Percentiles rank a stretch among this genome's conserved stretches.
Evolutionary conservation across 2,113 vertebrate species (phyloP).

Genomic region (Pelvicachromis taeniatus): DNA sequence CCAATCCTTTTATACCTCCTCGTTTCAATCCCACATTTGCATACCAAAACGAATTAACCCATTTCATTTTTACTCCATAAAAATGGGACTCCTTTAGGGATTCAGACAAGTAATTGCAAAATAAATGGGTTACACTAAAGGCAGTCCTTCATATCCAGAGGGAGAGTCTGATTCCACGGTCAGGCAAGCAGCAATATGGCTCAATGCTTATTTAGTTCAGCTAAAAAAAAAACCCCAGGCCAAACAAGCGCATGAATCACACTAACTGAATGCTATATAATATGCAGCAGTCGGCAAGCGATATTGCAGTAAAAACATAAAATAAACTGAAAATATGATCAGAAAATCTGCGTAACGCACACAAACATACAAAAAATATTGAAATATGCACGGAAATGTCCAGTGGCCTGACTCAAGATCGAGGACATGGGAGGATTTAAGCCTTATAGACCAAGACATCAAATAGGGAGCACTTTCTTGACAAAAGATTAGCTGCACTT

Average conservation of each 20-base stretch:
- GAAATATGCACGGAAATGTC: not conserved
- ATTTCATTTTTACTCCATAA: not conserved
- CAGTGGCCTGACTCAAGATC: not conserved
- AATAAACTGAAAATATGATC: not conserved
- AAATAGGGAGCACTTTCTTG: slow-evolving; percentile 6
- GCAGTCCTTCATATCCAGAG: slow-evolving; percentile 42
- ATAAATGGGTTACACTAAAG: slow-evolving; percentile 53
- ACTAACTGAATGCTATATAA: not conserved
- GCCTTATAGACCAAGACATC: slow-evolving; percentile 45
- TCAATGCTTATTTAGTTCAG: slow-evolving; percentile 58
- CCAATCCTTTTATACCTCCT: not conserved
- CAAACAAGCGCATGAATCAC: slow-evolving; percentile 25
- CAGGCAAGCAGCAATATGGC: slow-evolving; percentile 52
- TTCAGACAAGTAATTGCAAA: slow-evolving; percentile 21
- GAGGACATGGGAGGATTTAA: slow-evolving; percentile 44
- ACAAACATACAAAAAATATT: not conserved
- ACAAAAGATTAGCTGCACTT: slow-evolving; percentile 54
- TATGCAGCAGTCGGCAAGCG: not conserved
- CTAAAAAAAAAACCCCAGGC: not conserved
- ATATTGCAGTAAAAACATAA: not conserved
- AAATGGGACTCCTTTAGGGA: not conserved
- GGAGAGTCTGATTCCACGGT: slow-evolving; percentile 47
- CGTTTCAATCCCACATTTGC: not conserved
- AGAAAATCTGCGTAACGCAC: not conserved
- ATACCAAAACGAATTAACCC: not conserved